These are phyloP conservation scores for Coluber constrictor DNA, from an alignment of 2,797 vertebrate species.

Conservation along the genomic window DNA sequence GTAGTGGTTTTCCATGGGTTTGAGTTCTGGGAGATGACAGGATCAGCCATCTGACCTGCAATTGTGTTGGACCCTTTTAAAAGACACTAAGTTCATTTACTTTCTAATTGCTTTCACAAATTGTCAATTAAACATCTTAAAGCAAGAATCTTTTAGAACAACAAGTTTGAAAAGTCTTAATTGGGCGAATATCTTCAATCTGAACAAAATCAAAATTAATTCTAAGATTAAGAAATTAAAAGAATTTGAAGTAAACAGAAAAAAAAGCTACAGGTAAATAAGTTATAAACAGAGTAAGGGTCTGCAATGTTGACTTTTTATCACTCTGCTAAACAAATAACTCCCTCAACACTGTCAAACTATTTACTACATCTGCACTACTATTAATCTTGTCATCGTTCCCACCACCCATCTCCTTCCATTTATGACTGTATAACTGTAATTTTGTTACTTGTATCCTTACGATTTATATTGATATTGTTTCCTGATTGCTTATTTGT, in stretches of 20 bases:
- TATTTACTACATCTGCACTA: no score
- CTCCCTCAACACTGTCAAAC: no score
- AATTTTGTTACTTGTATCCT: no score
- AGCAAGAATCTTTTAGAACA: background rate
- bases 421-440: no score
- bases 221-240: background rate
- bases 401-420: no score
- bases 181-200: background rate
- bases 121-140: background rate
- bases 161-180: background rate
- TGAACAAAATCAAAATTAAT: background rate
- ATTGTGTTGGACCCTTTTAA: background rate
- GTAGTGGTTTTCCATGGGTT: background rate
- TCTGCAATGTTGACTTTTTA: background rate
- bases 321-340: no score
- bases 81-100: background rate
- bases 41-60: background rate
- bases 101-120: background rate
- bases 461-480: no score
- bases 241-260: background rate
- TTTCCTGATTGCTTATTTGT: no score
- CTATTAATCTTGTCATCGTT: no score
- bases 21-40: background rate
- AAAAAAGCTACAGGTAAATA: background rate
- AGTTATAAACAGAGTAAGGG: background rate